Evolutionary conservation across 2,888 invertebrate genomes (phyloP).

Genomic region (Ctenicera cuprea): DNA sequence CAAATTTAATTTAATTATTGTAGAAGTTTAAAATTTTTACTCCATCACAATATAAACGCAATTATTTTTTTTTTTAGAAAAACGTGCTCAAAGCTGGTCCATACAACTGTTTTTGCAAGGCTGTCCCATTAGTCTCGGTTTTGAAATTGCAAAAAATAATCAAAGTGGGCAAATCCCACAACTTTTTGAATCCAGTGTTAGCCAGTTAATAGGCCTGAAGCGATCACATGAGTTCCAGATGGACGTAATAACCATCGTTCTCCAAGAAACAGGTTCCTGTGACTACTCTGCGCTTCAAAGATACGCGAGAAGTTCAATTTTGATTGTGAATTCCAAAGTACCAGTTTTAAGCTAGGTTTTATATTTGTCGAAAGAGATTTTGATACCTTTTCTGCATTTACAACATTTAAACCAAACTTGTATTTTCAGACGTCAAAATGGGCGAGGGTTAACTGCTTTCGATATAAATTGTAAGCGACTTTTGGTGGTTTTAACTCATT

Average conservation of each 20-base stretch:
- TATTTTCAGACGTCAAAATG: no score
- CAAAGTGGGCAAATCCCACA: background rate
- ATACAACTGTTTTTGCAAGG: background rate
- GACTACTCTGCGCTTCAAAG: background rate
- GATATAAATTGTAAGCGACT: no score
- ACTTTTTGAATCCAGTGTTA: background rate
- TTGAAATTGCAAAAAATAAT: background rate
- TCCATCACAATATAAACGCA: no score
- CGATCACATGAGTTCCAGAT: background rate
- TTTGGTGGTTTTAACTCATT: no score
- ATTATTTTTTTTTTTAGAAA: no score
- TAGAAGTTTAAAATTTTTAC: no score
- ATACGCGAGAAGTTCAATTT: background rate
- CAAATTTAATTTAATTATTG: no score
- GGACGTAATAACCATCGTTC: background rate
- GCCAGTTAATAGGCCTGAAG: background rate
- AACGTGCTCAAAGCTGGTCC: no score
- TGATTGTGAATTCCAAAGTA: background rate
- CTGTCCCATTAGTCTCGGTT: background rate
- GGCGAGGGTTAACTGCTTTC: no score
- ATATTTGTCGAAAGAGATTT: no score
- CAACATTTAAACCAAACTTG: no score
- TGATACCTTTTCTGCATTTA: no score
- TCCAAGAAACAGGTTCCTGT: background rate
- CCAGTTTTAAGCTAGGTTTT: background rate